Evolutionary conservation across 53 echinoderm and acorn worm species (phyloP), one percentile per base, ranked within the genome.

Genomic region (Stichopus horrens): DNA sequence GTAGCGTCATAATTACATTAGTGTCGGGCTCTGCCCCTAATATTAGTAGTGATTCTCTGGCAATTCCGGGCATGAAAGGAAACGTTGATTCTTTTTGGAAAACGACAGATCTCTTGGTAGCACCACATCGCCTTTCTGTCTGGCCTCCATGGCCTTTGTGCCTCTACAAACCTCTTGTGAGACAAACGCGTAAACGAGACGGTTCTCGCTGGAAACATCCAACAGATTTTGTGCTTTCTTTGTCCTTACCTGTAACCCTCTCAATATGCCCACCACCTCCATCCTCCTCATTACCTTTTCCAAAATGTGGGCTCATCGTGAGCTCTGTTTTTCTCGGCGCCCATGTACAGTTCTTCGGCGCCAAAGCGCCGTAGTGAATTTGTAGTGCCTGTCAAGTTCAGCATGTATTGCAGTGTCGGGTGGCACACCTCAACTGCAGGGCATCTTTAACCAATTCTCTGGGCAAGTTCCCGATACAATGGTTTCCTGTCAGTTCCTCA

Each of bases 381-480:
- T n/a, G n/a, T n/a, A n/a, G n/a, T n/a, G n/a, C n/a, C n/a, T n/a
- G n/a, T n/a, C n/a, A n/a, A n/a, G n/a, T n/a, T n/a, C n/a, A n/a
- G n/a, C n/a, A n/a, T n/a, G n/a, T n/a, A n/a, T n/a, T n/a, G n/a
- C n/a, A n/a, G n/a, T n/a, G n/a, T n/a, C n/a, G n/a, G n/a, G n/a
- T n/a, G n/a, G n/a, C n/a, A n/a, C n/a, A n/a, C n/a, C n/a, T n/a
- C n/a, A n/a, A n/a, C n/a, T n/a, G n/a, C n/a, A n/a, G n/a, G n/a
- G n/a, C n/a, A n/a, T n/a, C n/a, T n/a, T n/a, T n/a, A n/a, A n/a
- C n/a, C n/a, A n/a, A n/a, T n/a, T n/a, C n/a, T n/a, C n/a, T n/a
- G n/a, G n/a, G 88, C 88, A 51, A n/a, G n/a, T n/a, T 83, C 55
- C 2, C 52, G 13, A 54, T 58, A 65, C 55, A n/a, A n/a, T 55